Evolutionary conservation across 2,797 vertebrate genomes (phyloP), one percentile per base, ranked within the genome.

Genomic region (Takifugu rubripes): DNA sequence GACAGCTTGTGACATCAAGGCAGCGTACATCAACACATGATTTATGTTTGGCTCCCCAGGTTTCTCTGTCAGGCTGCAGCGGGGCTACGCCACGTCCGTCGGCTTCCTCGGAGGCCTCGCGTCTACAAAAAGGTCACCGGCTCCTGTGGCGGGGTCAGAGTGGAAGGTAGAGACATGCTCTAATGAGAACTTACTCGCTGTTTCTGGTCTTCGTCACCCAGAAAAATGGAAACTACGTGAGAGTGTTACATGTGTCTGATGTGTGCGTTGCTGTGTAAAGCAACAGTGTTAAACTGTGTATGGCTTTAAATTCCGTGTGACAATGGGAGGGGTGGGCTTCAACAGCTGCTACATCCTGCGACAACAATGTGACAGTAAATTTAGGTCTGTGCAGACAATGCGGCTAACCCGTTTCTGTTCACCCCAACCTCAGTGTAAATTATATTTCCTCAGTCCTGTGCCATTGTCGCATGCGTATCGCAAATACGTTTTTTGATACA

Each of bases 1-100:
- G 84, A 86, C 85, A 87, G 83, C 70, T 69, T 75, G 84, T 82
- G 85, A 86, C 83, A 87, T 85, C 66, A 72, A 82, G 74, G 67
- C 79, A 78, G 75, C 59, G 77, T 73, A 87, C 84, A 87, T 87
- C 86, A 86, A 84, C 85, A 87, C 78, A 84, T 88, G 84, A 90
- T 90, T 87, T 88, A 88, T 89, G 83, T 79, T 79, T 63, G 65
- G 74, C 70, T 82, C 83, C 79, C 69, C 70, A 70, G 77, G 68
- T 72, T 80, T 64, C 79, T 74, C 77, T 86, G 87, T 87, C 86
- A 62, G 74, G 46, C 70, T 49, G 61, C 56, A 56, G 71, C 64
- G 58, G 81, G 17, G 57, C 68, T 61, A 70, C 72, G 57, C 68
- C 68, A 69, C 72, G 68, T 84, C 81, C 78, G 72, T 16, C 64